These are phyloP conservation scores for Lissonota sp. DNA, from an alignment of 2,888 invertebrate species.

Conservation along the genomic window DNA sequence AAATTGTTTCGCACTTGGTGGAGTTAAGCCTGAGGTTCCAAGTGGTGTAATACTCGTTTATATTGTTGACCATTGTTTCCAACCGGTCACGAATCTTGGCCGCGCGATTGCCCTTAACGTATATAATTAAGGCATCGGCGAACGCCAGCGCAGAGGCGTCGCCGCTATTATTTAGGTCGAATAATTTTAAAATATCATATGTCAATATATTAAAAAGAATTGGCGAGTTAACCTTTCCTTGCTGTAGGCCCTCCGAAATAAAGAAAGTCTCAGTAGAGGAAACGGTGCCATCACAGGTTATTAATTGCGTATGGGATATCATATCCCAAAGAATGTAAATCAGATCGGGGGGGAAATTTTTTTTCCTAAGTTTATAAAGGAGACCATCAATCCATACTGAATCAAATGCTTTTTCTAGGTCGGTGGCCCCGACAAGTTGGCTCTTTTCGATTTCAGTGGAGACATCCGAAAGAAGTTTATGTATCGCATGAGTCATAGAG, in stretches of 20 bases:
- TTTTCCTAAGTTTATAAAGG: constrained; percentile 10
- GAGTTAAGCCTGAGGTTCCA: constrained; percentile 52
- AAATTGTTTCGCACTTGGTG: constrained; percentile 55
- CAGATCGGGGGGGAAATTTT: not conserved
- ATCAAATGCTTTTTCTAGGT: too few species aligned
- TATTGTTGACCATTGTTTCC: constrained; percentile 34
- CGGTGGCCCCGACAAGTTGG: too few species aligned
- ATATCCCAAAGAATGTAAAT: constrained; percentile 2
- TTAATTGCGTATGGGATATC: not conserved
- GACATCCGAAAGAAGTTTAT: too few species aligned
- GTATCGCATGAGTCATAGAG: constrained; percentile 48
- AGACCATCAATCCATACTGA: constrained; percentile 29
- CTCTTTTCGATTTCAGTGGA: too few species aligned
- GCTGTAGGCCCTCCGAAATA: too few species aligned
- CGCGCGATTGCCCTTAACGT: not conserved
- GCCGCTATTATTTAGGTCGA: too few species aligned
- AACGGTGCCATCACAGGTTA: constrained; percentile 5
- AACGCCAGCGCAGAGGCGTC: not conserved
- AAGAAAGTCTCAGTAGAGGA: not conserved
- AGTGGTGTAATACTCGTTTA: constrained; percentile 24
- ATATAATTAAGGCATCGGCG: too few species aligned
- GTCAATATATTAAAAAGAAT: constrained; percentile 6
- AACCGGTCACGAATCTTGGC: not conserved
- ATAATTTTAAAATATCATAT: not conserved
- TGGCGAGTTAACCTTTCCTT: not conserved